A percentile compares a stretch with the other conserved stretches of the same genome.
These are phyloP conservation scores for Epicampocera succincta DNA, from an alignment of 2,888 invertebrate species.

Conservation along the genomic window DNA sequence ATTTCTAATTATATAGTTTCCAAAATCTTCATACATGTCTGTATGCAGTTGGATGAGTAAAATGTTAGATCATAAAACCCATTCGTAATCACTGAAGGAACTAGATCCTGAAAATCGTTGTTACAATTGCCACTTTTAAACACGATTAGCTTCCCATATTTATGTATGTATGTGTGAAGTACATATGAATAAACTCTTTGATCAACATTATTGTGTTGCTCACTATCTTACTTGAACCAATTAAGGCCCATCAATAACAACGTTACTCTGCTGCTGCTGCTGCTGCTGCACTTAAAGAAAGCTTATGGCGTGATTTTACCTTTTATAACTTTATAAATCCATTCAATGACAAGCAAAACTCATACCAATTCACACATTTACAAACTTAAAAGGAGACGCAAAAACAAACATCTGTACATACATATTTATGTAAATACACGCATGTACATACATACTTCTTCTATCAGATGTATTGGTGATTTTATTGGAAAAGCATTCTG, in stretches of 20 bases:
- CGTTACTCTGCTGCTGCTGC: not conserved
- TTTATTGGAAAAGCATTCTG: constrained; percentile 49
- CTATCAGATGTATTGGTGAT: constrained; percentile 41
- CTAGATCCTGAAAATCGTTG: no score
- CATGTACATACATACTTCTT: not conserved
- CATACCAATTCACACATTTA: not conserved
- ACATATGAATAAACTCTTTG: no score
- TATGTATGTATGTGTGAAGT: no score
- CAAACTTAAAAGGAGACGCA: not conserved
- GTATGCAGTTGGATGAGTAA: no score
- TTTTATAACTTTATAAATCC: constrained; percentile 68
- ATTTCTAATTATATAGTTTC: no score
- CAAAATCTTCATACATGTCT: no score
- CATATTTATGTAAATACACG: not conserved
- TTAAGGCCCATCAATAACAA: not conserved
- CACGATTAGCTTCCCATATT: no score
- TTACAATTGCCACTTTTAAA: no score
- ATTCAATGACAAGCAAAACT: constrained; percentile 60
- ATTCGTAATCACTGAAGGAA: no score
- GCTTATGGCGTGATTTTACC: constrained; percentile 61
- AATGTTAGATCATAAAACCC: no score
- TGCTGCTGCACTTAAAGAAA: constrained; percentile 19
- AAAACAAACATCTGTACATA: not conserved
- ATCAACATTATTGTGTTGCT: no score
- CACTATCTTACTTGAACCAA: not conserved